A percentile compares a stretch with the other conserved stretches of the same genome.
phyloP scores from a whole-genome alignment of 2,113 vertebrate species.

The Cynoglossus semilaevis region DNA sequence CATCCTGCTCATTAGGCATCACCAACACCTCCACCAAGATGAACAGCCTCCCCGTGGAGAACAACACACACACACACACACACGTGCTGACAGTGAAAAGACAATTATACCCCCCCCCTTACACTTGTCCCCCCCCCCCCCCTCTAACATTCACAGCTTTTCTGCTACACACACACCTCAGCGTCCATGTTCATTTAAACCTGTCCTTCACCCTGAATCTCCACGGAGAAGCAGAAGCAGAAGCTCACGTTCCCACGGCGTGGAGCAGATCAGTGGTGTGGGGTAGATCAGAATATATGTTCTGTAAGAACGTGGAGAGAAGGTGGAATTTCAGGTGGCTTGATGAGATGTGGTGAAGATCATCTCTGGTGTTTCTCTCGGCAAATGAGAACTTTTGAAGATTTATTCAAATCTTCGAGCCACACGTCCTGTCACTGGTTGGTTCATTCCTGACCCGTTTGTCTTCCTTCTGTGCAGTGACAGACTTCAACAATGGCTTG shows the following conservation, averaged over 20 bases:
- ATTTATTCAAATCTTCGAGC: no score
- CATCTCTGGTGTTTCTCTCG: background rate
- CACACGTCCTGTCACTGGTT: no score
- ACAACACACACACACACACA: slow-evolving; percentile 7
- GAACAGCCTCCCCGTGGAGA: slow-evolving; percentile 32
- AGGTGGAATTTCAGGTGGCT: background rate
- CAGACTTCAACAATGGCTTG: slow-evolving; percentile 92
- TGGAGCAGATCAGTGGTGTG: slow-evolving; percentile 45
- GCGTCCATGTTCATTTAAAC: slow-evolving; percentile 10
- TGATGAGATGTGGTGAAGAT: slow-evolving; percentile 10
- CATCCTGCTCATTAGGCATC: slow-evolving; percentile 54
- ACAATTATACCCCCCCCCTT: slow-evolving; percentile 17
- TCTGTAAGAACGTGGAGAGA: background rate
- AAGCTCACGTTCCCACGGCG: slow-evolving; percentile 19
- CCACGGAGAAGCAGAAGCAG: slow-evolving; percentile 36
- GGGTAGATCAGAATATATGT: slow-evolving; percentile 31
- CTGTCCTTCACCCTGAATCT: slow-evolving; percentile 21
- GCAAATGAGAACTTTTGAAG: no score
- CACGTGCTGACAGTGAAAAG: slow-evolving; percentile 35
- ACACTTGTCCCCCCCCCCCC: slow-evolving; percentile 20
- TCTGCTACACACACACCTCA: background rate
- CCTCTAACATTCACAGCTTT: background rate
- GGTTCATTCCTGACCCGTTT: background rate
- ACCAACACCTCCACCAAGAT: slow-evolving; percentile 42
- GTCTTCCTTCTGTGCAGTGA: slow-evolving; percentile 78